Evolutionary conservation across 2,113 vertebrate genomes (phyloP), one percentile per base, ranked within the genome.

Genomic region (Leuciscus idus): DNA sequence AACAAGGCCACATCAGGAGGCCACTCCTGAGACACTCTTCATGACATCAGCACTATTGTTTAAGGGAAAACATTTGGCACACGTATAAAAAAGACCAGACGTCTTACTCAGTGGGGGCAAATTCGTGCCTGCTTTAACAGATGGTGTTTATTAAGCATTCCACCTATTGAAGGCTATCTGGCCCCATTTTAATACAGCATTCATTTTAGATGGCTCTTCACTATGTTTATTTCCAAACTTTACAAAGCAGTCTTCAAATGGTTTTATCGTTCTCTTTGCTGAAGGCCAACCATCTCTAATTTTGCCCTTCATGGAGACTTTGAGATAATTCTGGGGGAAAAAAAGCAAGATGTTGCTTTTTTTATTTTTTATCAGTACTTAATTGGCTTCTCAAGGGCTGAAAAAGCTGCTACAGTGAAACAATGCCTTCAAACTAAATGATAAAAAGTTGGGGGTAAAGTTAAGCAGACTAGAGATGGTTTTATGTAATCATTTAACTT

Each of bases 141-240:
- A 96, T 96, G 95, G 96, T 92, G 92, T 93, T 94, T 92, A 91
- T 93, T 83, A 91, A 91, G 90, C 91, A 84, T 80, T 91, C 80
- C 88, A 89, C 62, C 86, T 91, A 89, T 72, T 82, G 11, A 88
- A 86, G 74, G 46, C 43, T 61, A 17, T 19, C 3, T 12, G 15
- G 46, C 55, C 79, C 81, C 11, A 33, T 84, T 87, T 87, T 64
- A 48, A 72, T 74, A 9, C 12, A 50, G 66, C 64, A 73, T n/a
- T 82, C 19, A 46, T 70, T 84, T 81, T 61, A 36, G 23, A 23
- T 81, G 61, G 19, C 33, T 50, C 48, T 72, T 80, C 15, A 30
- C 39, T 48, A 61, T 77, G 61, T 72, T 64, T 10, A 72, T 68
- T 46, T 33, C 62, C 3, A 23, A 79, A 79, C 39, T 48, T 70